phyloP scores from a whole-genome alignment of 2,888 invertebrate genomes.

The Yponomeuta plumbellus region DNA sequence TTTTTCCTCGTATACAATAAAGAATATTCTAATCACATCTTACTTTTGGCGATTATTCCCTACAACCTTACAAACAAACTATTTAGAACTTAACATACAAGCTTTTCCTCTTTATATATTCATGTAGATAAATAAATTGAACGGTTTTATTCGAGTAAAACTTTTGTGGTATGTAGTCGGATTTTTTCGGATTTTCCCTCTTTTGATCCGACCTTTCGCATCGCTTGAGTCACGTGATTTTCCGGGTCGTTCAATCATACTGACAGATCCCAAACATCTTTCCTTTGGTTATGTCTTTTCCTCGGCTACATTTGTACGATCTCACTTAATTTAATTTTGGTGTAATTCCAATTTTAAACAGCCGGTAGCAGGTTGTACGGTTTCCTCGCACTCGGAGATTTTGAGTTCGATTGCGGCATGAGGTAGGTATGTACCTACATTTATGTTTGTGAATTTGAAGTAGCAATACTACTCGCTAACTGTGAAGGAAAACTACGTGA shows the following conservation, averaged over 20 bases:
- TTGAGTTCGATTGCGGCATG: no score
- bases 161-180: not conserved
- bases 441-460: no score
- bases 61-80: not conserved
- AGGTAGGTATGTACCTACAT: no score
- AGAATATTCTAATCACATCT: no score
- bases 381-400: no score
- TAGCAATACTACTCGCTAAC: no score
- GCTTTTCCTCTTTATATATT: not conserved
- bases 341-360: no score
- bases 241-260: not conserved
- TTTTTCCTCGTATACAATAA: no score
- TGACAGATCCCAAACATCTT: not conserved
- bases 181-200: not conserved
- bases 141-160: not conserved
- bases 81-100: no score
- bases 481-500: no score
- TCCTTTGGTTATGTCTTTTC: not conserved
- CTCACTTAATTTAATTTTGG: not conserved
- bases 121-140: not conserved
- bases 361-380: no score
- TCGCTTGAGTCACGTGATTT: not conserved
- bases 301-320: not conserved
- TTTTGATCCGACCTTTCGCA: constrained; percentile 5
- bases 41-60: no score